Conservation (phyloP, 2,113 vertebrate genomes). For the Xerus inauris region DNA sequence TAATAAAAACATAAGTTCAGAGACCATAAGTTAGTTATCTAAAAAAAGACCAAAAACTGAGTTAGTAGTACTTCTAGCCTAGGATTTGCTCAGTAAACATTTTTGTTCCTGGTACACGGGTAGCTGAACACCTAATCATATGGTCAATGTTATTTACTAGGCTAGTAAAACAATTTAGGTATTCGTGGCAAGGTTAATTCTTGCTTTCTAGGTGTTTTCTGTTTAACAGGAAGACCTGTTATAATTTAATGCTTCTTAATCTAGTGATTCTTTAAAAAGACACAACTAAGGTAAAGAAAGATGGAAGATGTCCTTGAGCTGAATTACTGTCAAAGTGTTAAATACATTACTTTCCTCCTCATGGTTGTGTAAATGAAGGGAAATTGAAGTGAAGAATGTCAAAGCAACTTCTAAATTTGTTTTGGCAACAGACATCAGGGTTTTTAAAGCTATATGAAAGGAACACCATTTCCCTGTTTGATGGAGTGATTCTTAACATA, state of each 20-base stretch:
- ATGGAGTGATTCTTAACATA: slow-evolving; percentile 77
- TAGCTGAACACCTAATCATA: neutral
- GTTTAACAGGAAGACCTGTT: neutral
- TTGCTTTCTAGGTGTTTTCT: neutral
- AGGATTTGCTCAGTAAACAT: neutral
- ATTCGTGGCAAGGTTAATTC: neutral
- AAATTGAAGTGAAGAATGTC: slow-evolving; percentile 48
- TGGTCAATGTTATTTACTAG: neutral
- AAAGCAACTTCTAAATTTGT: slow-evolving; percentile 74
- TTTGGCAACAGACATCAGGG: slow-evolving; percentile 75
- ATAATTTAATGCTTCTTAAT: slow-evolving; percentile 1
- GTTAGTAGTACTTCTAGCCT: neutral
- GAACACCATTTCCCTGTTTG: slow-evolving; percentile 67
- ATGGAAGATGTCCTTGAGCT: neutral
- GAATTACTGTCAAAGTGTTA: slow-evolving; percentile 39
- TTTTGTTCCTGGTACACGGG: neutral
- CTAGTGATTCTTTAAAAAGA: neutral
- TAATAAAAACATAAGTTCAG: neutral
- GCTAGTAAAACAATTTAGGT: neutral
- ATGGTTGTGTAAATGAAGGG: slow-evolving; percentile 55
- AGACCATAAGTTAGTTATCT: neutral
- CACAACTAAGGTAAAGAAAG: slow-evolving; percentile 10
- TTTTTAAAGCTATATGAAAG: slow-evolving; percentile 74
- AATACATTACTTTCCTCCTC: neutral
- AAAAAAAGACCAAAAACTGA: neutral